These are phyloP conservation scores for Erynnis tages DNA, from an alignment of 2,888 invertebrate species.

Conservation along the genomic window DNA sequence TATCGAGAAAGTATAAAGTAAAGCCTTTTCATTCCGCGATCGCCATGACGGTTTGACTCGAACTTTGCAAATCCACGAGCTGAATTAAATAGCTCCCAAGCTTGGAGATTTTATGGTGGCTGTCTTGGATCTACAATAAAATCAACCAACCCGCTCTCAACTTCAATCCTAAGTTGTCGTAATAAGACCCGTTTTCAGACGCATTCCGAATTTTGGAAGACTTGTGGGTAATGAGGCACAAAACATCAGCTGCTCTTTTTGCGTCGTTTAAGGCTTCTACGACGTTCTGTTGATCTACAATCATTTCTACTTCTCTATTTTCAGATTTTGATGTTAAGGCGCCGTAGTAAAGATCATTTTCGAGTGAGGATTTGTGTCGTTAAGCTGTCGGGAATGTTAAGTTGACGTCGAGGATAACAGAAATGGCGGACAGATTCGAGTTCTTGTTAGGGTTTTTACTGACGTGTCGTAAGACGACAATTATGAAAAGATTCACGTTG, in stretches of 20 bases:
- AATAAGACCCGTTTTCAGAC: conserved; percentile 32
- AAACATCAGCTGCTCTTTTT: conserved; percentile 45
- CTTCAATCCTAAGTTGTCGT: conserved; percentile 30
- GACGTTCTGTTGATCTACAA: conserved; percentile 19
- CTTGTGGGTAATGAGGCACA: conserved; percentile 46
- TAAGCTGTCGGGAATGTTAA: conserved; percentile 1
- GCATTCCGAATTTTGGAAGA: conserved; percentile 29
- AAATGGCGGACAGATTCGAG: neutral
- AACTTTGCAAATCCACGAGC: conserved; percentile 37
- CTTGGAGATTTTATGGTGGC: conserved; percentile 48
- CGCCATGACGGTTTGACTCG: conserved; percentile 32
- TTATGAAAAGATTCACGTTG: conserved; percentile 11
- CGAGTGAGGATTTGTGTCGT: neutral
- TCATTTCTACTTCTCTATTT: conserved; percentile 17
- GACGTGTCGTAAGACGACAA: neutral
- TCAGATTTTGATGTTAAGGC: conserved; percentile 8
- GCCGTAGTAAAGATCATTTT: conserved; percentile 14
- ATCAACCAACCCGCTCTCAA: conserved; percentile 29
- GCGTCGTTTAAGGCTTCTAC: conserved; percentile 16
- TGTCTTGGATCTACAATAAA: conserved; percentile 45
- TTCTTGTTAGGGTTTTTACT: neutral
- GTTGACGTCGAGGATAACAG: conserved; percentile 8
- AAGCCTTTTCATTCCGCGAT: conserved; percentile 29
- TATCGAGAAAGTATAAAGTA: conserved; percentile 24
- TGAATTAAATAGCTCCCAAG: conserved; percentile 48